Evolutionary conservation across 1,140 invertebrate genomes (phyloP).

Genomic region (Microplitis demolitor): DNA sequence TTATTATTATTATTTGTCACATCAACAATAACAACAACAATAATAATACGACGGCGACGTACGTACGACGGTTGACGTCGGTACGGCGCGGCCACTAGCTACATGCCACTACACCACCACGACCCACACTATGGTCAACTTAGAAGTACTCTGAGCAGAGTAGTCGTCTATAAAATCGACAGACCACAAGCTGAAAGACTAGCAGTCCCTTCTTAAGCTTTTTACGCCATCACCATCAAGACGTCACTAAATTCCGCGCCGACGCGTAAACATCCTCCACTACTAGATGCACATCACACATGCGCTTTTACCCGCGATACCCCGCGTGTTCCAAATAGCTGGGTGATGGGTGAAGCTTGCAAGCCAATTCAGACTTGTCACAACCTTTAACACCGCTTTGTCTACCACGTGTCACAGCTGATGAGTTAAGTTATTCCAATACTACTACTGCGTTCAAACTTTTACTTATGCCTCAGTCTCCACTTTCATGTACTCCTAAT

Average conservation of each 20-base stretch:
- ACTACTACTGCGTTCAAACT: too few relatives aligned
- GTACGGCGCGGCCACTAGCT: not conserved
- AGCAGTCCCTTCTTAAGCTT: not conserved
- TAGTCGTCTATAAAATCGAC: not conserved
- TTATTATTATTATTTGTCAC: too few relatives aligned
- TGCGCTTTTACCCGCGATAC: not conserved
- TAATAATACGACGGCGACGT: not conserved
- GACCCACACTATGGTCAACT: conserved; percentile 5
- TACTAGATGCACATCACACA: not conserved
- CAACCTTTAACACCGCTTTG: not conserved
- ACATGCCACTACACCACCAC: conserved; percentile 7
- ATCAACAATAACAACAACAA: not conserved
- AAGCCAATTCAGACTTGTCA: conserved; percentile 2
- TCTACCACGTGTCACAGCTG: not conserved
- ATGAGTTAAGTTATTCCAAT: not conserved
- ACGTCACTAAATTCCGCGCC: conserved; percentile 20
- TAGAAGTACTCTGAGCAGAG: not conserved
- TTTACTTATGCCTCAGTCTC: too few relatives aligned
- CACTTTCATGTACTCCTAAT: too few relatives aligned
- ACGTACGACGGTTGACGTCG: not conserved
- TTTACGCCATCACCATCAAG: conserved; percentile 7
- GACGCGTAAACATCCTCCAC: not conserved
- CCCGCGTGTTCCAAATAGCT: not conserved
- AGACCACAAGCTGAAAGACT: not conserved
- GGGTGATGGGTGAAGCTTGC: not conserved